These are phyloP conservation scores for Auanema freiburgensis DNA, from an alignment of 2,888 invertebrate species.

Conservation along the genomic window DNA sequence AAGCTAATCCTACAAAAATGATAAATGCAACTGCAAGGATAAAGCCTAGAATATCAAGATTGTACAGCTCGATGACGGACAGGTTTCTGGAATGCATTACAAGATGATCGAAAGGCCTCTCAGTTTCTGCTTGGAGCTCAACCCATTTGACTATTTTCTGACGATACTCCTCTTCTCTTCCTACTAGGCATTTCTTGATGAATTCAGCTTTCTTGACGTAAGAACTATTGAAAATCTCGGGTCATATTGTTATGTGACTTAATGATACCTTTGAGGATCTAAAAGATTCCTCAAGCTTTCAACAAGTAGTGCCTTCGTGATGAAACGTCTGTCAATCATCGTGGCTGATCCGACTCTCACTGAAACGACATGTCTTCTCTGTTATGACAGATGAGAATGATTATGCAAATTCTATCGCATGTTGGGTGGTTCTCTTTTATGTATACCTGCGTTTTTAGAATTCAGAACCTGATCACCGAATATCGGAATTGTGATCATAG, in stretches of 20 bases:
- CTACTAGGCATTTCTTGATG: not conserved
- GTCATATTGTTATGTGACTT: no score
- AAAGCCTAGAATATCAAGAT: conserved; percentile 1
- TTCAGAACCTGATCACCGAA: conserved; percentile 16
- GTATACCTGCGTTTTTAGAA: conserved; percentile 13
- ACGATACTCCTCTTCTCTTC: conserved; percentile 6
- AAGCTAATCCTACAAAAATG: not conserved
- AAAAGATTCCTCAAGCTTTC: not conserved
- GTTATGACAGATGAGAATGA: no score
- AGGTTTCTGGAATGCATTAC: conserved; percentile 3
- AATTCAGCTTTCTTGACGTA: not conserved
- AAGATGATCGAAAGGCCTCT: conserved; percentile 7
- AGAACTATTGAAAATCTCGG: not conserved
- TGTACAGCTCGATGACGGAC: conserved; percentile 4
- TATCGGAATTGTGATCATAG: conserved; percentile 10
- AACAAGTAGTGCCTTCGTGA: not conserved
- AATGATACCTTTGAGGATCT: not conserved
- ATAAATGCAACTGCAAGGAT: not conserved
- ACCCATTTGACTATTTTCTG: conserved; percentile 4
- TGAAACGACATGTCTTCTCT: no score
- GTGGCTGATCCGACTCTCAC: conserved; percentile 11
- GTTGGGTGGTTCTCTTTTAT: no score
- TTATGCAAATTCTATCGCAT: not conserved
- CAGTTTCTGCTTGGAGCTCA: not conserved
- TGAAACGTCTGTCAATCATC: not conserved